These are phyloP conservation scores for Syncerus caffer DNA, from an alignment of 2,797 vertebrate genomes.

Conservation along the genomic window DNA sequence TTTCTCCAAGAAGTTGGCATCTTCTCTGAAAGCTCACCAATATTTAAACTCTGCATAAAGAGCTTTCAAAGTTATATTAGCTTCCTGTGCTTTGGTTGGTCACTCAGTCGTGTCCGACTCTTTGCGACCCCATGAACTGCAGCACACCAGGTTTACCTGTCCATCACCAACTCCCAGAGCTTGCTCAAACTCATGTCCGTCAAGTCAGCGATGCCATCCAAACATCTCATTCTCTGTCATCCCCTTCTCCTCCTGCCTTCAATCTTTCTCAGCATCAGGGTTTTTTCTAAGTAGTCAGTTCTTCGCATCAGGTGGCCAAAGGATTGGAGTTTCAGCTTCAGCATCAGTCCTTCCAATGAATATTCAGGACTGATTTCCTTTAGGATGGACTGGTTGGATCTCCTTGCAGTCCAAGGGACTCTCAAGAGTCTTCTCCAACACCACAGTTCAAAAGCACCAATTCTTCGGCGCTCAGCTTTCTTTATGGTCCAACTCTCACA, in stretches of 20 bases:
- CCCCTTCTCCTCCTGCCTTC: background rate
- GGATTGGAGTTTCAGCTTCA: background rate
- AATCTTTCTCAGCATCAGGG: background rate
- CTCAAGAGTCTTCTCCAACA: background rate
- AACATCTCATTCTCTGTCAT: background rate
- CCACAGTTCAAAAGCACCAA: background rate
- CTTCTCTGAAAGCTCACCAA: background rate
- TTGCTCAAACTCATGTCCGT: background rate
- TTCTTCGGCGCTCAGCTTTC: background rate
- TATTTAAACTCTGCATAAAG: background rate
- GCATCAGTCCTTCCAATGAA: background rate
- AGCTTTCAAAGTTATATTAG: background rate
- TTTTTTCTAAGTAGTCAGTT: background rate
- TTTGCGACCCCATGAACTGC: background rate
- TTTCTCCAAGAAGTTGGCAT: background rate
- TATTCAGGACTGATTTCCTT: background rate
- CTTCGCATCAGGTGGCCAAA: background rate
- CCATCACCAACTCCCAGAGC: background rate
- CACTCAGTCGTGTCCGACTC: background rate
- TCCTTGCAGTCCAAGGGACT: background rate
- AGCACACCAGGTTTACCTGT: background rate
- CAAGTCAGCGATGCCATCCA: background rate
- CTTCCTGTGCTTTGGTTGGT: background rate
- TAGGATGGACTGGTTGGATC: background rate
- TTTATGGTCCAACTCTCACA: background rate